Evolutionary conservation across 2,797 vertebrate genomes (phyloP).

Genomic region (Sebastes diploproa): DNA sequence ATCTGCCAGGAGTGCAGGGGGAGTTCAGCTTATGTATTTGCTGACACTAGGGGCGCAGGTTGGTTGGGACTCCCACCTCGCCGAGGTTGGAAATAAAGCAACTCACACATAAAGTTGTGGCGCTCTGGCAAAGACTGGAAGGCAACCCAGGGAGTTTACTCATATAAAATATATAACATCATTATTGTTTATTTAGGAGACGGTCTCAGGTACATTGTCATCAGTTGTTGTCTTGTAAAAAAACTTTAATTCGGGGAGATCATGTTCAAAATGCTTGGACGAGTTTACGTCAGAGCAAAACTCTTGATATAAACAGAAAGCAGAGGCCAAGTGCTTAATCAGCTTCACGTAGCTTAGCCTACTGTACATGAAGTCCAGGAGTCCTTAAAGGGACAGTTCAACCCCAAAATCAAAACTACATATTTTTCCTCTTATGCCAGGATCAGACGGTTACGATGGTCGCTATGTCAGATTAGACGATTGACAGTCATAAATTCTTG

Average conservation of each 20-base stretch:
- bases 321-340: not conserved
- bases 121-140: not conserved
- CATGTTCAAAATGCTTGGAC: not conserved
- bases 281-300: not conserved
- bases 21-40: conserved; percentile 66
- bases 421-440: too few relatives aligned
- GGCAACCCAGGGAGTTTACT: not conserved
- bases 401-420: too few relatives aligned
- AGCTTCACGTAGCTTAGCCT: too few relatives aligned
- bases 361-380: too few relatives aligned
- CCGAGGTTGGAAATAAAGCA: not conserved
- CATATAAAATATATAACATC: not conserved
- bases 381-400: too few relatives aligned
- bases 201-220: not conserved
- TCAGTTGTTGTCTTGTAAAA: not conserved
- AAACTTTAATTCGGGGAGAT: not conserved
- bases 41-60: conserved; percentile 40
- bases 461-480: too few relatives aligned
- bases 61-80: not conserved
- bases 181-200: not conserved
- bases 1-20: conserved; percentile 72
- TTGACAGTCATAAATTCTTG: too few relatives aligned
- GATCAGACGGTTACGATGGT: too few relatives aligned
- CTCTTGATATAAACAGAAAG: not conserved
- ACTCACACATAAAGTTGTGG: not conserved